Conservation (phyloP, 2,113 vertebrate genomes). For the Hippocampus guttulatus region DNA sequence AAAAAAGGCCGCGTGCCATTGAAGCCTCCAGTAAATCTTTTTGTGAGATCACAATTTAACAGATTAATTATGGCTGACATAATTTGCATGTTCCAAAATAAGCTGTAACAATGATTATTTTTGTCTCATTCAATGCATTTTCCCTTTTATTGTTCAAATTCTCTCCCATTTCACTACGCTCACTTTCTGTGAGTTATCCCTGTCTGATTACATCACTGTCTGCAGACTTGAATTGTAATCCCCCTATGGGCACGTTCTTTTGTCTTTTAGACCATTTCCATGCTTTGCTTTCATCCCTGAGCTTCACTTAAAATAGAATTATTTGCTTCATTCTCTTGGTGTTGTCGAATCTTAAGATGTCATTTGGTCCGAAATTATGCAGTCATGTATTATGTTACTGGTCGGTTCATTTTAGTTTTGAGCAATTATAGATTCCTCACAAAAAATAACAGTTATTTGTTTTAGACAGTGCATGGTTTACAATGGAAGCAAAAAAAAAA, state of each 20-base stretch:
- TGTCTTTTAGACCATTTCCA: slow-evolving; percentile 53
- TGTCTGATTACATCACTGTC: slow-evolving; percentile 52
- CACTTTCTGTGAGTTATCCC: slow-evolving; percentile 53
- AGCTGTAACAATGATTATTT: slow-evolving; percentile 58
- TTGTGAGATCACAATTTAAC: slow-evolving; percentile 67
- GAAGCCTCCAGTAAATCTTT: slow-evolving; percentile 69
- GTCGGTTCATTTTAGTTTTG: slow-evolving; percentile 63
- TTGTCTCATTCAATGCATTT: slow-evolving; percentile 17
- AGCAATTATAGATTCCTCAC: slow-evolving; percentile 53
- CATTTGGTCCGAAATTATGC: slow-evolving; percentile 47
- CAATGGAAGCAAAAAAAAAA: background rate
- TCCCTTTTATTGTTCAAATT: slow-evolving; percentile 50
- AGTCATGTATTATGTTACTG: slow-evolving; percentile 54
- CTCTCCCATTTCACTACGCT: slow-evolving; percentile 28
- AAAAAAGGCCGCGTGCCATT: slow-evolving; percentile 63
- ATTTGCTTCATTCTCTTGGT: slow-evolving; percentile 30
- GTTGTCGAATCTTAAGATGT: slow-evolving; percentile 50
- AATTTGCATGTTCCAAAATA: slow-evolving; percentile 69
- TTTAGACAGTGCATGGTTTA: slow-evolving; percentile 28
- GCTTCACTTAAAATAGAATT: slow-evolving; percentile 38
- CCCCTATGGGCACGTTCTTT: slow-evolving; percentile 54
- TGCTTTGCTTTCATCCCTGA: slow-evolving; percentile 35
- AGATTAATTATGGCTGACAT: slow-evolving; percentile 65
- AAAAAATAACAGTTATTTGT: slow-evolving; percentile 20
- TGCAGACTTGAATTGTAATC: slow-evolving; percentile 53